These are phyloP conservation scores for Drosophila kanekoi DNA, from an alignment of 2,888 invertebrate species.

Conservation along the genomic window DNA sequence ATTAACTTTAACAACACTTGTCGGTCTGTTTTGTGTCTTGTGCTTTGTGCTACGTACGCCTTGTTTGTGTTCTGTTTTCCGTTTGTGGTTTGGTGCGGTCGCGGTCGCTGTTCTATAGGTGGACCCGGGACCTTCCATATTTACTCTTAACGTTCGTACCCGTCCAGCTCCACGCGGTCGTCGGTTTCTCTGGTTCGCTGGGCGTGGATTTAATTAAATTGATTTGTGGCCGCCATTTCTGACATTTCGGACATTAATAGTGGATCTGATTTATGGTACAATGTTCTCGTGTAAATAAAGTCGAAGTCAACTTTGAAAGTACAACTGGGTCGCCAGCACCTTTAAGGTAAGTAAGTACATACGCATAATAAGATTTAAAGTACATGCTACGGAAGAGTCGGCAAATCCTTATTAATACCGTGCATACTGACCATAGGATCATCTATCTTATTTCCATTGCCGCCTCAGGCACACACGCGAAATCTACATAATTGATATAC, in stretches of 20 bases:
- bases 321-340: not conserved
- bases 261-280: conserved; percentile 63
- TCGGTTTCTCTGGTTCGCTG: conserved; percentile 54
- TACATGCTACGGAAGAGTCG: not conserved
- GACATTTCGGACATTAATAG: conserved; percentile 73
- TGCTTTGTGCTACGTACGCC: conserved; percentile 7
- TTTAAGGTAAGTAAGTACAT: conserved; percentile 26
- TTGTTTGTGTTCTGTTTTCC: conserved; percentile 21
- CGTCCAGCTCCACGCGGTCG: conserved; percentile 27
- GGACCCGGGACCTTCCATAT: conserved; percentile 18
- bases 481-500: too few species aligned
- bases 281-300: conserved; percentile 29
- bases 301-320: conserved; percentile 1
- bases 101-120: conserved; percentile 25
- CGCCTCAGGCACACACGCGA: too few species aligned
- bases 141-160: conserved; percentile 2
- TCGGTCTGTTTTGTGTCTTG: conserved; percentile 12
- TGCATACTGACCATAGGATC: too few species aligned
- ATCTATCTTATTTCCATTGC: too few species aligned
- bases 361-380: not conserved
- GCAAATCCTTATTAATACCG: not conserved
- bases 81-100: conserved; percentile 33
- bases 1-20: conserved; percentile 49
- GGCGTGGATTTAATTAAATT: conserved; percentile 77
- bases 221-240: conserved; percentile 73